Base-by-base conservation (phyloP, 2,797 vertebrate species). In the Alosa sapidissima region DNA sequence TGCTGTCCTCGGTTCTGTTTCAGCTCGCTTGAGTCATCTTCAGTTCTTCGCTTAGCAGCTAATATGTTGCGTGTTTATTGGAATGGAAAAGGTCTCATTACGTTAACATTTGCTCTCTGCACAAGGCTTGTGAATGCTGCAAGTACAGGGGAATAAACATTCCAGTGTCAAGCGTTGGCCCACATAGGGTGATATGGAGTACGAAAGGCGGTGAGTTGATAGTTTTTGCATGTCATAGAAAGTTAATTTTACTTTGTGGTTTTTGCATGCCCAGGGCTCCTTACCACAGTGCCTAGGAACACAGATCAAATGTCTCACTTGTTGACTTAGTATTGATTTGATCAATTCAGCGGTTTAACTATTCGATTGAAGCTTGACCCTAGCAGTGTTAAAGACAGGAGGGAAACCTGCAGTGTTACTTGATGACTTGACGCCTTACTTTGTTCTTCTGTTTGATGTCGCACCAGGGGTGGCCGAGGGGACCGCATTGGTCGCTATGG, bases 401-500 rank as follows among this genome's bases (percentile, higher is more conserved):
- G 10, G 52, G 9, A 60, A 51, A 72, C 28, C 28, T 51, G 41
- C 49, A n/a, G 7, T 49, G 13, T 49, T 55, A 33, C 28, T 41
- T n/a, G n/a, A 65, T 33, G 41, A 62, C 49, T 60, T 14, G 49
- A 13, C 41, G 41, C 11, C 48, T 6, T 16, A 4, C 41, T 65
- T 68, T 62, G 90, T 4, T 86, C 68, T 19, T 47, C 84, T 3
- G 87, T 11, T 83, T 21, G 51, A 16, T 28, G 83, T 51, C 28
- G 85, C 55, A 33, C 2, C 86, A 97, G 97, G 89, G 94, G 96
- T 83, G 97, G 97, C 28, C 95, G 97, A 83, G 96, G 96, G 45
- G 97, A 97, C 89, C 96, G 97, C 16, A 94, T 94, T 5, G 97
- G 97, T 78, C 97, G 97, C 86, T 98, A 97, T 52, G 96, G 96